These are phyloP conservation scores for Aphis gossypii DNA, from an alignment of 1,140 invertebrate species.

Conservation along the genomic window DNA sequence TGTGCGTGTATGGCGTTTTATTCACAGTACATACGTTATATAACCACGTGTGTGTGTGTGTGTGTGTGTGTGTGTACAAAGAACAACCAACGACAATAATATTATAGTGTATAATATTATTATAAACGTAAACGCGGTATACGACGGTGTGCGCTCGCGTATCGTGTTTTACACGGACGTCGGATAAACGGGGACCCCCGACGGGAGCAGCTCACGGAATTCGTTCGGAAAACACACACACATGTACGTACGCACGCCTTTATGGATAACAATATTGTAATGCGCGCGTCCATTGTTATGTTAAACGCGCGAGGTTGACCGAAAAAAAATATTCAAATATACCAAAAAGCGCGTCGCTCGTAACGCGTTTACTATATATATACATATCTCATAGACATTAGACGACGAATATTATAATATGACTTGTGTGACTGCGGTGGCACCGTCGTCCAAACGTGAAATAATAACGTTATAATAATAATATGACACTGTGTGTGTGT, in stretches of 20 bases:
- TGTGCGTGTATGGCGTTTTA: not conserved
- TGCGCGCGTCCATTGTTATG: conserved; percentile 22
- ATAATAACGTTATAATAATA: not conserved
- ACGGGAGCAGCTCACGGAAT: conserved; percentile 33
- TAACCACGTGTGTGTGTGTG: not conserved
- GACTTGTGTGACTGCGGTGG: not conserved
- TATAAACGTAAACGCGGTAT: not conserved
- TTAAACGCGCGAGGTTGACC: conserved; percentile 4
- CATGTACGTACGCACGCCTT: no score
- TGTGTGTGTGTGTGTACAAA: not conserved
- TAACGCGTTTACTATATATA: not conserved
- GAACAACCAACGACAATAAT: conserved; percentile 14
- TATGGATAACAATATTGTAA: conserved; percentile 1
- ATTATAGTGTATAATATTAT: not conserved
- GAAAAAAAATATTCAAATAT: conserved; percentile 17
- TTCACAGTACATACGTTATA: not conserved
- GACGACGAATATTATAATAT: not conserved
- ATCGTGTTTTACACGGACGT: conserved; percentile 17
- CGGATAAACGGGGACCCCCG: conserved; percentile 42
- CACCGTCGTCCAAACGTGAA: not conserved
- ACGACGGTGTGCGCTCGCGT: not conserved
- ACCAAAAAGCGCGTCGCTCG: not conserved
- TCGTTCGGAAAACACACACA: not conserved
- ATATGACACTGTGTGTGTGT: not conserved
- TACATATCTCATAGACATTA: no score